Evolutionary conservation across 2,797 vertebrate genomes (phyloP).

Genomic region (Peromyscus melanophrys): DNA sequence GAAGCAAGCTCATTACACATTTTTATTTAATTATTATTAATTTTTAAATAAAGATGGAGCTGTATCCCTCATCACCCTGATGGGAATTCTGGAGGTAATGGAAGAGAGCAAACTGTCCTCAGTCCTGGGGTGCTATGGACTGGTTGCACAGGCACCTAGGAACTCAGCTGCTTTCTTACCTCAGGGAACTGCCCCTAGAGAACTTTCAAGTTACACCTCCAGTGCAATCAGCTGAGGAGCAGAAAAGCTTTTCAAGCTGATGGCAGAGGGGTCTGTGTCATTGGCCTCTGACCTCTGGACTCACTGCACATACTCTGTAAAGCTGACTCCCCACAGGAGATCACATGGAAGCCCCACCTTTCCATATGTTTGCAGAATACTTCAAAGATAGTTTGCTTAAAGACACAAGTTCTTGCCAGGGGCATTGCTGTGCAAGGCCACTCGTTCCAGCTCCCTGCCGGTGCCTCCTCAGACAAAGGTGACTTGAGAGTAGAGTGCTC

Average conservation of each 20-base stretch:
- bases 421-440: not conserved
- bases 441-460: too few relatives aligned
- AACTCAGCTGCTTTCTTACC: not conserved
- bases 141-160: not conserved
- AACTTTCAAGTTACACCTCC: not conserved
- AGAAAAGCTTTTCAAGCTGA: not conserved
- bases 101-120: not conserved
- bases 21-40: not conserved
- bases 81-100: not conserved
- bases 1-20: not conserved
- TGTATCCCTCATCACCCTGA: rapidly evolving
- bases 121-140: not conserved
- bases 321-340: not conserved
- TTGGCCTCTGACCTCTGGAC: not conserved
- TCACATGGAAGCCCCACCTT: not conserved
- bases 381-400: not conserved
- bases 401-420: not conserved
- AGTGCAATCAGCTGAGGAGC: not conserved
- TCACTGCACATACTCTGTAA: not conserved
- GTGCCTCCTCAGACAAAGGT: rapidly evolving
- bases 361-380: not conserved
- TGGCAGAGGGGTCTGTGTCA: not conserved
- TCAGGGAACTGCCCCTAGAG: not conserved
- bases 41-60: not conserved
- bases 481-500: not conserved